Evolutionary conservation across 2,113 vertebrate species (phyloP).

Genomic region (Cyprinodon tularosa): DNA sequence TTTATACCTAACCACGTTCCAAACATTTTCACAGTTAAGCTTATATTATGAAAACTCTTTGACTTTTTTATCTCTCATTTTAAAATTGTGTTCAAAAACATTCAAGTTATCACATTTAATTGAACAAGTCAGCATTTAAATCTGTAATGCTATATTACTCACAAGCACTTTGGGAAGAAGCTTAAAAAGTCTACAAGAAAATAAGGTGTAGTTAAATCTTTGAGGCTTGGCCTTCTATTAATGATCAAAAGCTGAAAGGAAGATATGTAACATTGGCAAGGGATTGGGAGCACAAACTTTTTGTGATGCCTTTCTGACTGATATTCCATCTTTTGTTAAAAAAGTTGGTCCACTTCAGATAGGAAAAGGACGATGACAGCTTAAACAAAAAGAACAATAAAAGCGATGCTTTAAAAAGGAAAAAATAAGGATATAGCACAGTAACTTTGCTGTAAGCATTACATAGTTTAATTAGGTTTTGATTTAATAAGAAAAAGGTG

Average conservation of each 20-base stretch:
- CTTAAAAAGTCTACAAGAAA: constrained; percentile 12
- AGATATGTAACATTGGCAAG: constrained; percentile 28
- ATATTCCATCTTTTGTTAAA: constrained; percentile 37
- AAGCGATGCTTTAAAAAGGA: neutral
- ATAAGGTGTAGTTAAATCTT: constrained; percentile 12
- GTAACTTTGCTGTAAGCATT: neutral
- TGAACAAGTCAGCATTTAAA: neutral
- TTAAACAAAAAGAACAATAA: constrained; percentile 6
- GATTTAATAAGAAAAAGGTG: neutral
- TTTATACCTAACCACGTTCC: no score
- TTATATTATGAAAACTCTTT: no score
- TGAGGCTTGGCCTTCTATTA: constrained; percentile 43
- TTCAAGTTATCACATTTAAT: neutral
- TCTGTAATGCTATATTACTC: neutral
- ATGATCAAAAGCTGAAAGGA: constrained; percentile 52
- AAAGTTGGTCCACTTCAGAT: constrained; percentile 14
- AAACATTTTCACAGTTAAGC: no score
- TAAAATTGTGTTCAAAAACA: neutral
- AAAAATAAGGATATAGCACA: neutral
- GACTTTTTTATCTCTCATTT: neutral
- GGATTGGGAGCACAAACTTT: constrained; percentile 27
- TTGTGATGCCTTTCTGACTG: constrained; percentile 31
- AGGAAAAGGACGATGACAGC: neutral
- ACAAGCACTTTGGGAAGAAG: neutral
- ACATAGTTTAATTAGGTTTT: neutral